Conservation (phyloP, 2,888 invertebrate species). For the Xanthia icteritia region DNA sequence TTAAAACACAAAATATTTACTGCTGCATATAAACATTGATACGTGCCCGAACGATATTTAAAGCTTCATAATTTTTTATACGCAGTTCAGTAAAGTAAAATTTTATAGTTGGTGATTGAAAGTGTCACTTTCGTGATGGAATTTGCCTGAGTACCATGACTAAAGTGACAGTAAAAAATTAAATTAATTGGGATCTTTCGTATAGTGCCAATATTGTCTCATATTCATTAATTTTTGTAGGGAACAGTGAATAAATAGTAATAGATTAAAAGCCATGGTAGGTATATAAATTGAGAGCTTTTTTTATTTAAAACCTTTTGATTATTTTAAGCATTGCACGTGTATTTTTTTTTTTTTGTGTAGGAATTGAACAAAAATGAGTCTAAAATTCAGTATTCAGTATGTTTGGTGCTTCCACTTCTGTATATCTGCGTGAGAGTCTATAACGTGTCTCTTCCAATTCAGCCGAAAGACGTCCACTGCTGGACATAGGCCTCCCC, state of each 20-base stretch:
- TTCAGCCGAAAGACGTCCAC: background rate
- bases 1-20: conserved; percentile 74
- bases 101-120: conserved; percentile 45
- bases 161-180: background rate
- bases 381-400: background rate
- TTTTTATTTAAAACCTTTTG: background rate
- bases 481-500: background rate
- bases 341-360: background rate
- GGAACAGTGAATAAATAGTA: background rate
- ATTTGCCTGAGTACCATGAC: background rate
- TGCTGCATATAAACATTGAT: conserved; percentile 64
- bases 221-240: background rate
- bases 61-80: conserved; percentile 57
- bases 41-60: conserved; percentile 59
- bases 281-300: background rate
- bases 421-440: background rate
- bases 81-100: conserved; percentile 15
- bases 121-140: conserved; percentile 29
- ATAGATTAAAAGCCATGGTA: background rate
- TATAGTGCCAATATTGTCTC: conserved; percentile 25
- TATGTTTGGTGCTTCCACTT: background rate
- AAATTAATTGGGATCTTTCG: conserved; percentile 10
- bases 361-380: too few species aligned
- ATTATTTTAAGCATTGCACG: background rate
- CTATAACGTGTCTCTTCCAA: background rate